Conservation (phyloP, 1,140 invertebrate species). For the Brevipalpus yothersi region DNA sequence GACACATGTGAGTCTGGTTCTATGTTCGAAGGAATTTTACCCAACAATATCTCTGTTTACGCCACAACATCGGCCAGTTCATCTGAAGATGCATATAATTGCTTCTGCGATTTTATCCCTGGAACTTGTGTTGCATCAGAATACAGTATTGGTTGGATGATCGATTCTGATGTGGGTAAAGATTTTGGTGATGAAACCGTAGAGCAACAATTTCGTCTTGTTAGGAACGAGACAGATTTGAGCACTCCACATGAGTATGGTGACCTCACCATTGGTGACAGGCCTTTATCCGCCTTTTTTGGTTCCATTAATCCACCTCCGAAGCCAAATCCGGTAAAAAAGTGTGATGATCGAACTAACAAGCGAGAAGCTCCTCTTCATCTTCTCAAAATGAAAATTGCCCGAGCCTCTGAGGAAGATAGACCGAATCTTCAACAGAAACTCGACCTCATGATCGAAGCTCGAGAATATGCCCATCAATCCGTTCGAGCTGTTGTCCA, state of each 20-base stretch:
- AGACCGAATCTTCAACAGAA: background rate
- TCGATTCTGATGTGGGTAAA: constrained; percentile 32
- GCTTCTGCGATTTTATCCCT: constrained; percentile 26
- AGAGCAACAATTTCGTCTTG: constrained; percentile 28
- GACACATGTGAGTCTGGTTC: constrained; percentile 40
- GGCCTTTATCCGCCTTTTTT: constrained; percentile 22
- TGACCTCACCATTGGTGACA: constrained; percentile 21
- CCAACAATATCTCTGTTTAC: constrained; percentile 30
- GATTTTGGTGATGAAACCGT: constrained; percentile 27
- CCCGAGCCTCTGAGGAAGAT: background rate
- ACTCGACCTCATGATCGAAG: background rate
- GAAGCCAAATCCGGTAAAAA: background rate
- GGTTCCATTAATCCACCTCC: constrained; percentile 11
- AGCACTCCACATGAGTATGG: constrained; percentile 34
- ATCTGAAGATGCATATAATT: constrained; percentile 32
- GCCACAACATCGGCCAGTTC: constrained; percentile 35
- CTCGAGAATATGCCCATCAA: background rate
- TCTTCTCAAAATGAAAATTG: background rate
- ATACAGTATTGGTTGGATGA: constrained; percentile 38
- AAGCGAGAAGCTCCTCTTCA: background rate
- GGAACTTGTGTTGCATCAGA: constrained; percentile 32
- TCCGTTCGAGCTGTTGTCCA: background rate
- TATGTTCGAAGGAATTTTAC: constrained; percentile 34
- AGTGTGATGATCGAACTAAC: background rate
- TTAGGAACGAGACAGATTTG: constrained; percentile 29